Conservation (phyloP, 2,888 invertebrate species). For the Pheosia gnoma region DNA sequence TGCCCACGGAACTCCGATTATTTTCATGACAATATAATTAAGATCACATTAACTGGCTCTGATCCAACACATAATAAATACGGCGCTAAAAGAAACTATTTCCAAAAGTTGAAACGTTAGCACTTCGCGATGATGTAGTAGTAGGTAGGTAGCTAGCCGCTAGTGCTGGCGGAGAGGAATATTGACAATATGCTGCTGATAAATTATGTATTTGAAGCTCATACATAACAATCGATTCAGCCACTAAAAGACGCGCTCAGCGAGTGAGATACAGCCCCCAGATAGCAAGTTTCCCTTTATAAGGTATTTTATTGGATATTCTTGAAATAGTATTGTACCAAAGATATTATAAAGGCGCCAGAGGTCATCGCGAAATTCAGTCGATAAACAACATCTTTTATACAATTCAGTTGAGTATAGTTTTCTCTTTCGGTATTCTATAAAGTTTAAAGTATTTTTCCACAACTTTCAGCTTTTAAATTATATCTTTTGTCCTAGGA, state of each 20-base stretch:
- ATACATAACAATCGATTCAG: conserved; percentile 4
- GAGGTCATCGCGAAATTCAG: too few species aligned
- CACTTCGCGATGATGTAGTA: neutral
- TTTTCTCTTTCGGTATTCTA: too few species aligned
- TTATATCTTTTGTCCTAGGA: too few species aligned
- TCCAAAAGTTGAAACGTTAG: conserved; percentile 1
- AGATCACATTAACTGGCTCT: neutral
- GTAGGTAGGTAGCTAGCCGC: neutral
- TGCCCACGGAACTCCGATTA: too few species aligned
- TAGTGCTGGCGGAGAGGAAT: neutral
- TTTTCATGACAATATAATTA: too few species aligned
- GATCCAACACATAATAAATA: neutral
- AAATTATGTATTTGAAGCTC: conserved; percentile 2
- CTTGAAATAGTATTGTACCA: neutral
- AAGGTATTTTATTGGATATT: neutral
- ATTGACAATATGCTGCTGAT: conserved; percentile 2
- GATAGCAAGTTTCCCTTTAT: neutral
- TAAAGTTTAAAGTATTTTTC: too few species aligned
- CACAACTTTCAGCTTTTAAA: too few species aligned
- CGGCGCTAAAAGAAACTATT: too few species aligned
- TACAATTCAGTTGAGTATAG: too few species aligned
- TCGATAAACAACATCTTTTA: too few species aligned
- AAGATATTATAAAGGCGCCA: neutral
- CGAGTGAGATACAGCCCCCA: neutral
- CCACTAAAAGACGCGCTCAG: neutral